Conservation (phyloP, 2,888 invertebrate species). For the Micoletzkya japonica region DNA sequence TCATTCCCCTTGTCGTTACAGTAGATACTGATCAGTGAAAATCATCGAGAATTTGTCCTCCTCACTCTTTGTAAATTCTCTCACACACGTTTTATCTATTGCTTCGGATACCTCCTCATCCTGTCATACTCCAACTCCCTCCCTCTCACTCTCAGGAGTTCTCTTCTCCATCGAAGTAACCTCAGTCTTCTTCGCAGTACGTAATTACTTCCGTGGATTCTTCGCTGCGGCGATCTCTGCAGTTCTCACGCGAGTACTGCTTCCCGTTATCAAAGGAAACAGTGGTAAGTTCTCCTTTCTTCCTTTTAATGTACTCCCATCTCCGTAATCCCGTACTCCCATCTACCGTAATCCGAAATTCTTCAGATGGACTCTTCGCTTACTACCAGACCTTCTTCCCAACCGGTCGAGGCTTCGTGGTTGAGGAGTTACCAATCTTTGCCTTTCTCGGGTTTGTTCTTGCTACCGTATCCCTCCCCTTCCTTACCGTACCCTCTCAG, state of each 20-base stretch:
- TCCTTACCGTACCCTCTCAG: constrained; percentile 35
- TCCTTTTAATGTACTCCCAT: background rate
- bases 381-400: constrained; percentile 20
- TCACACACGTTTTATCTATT: too few species aligned
- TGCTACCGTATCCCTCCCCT: background rate
- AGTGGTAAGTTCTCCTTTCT: background rate
- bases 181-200: constrained; percentile 22
- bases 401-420: background rate
- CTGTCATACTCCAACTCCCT: background rate
- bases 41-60: too few species aligned
- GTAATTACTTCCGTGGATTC: constrained; percentile 24
- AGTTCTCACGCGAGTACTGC: constrained; percentile 6
- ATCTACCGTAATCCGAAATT: background rate
- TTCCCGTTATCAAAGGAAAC: background rate
- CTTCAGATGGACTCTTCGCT: constrained; percentile 5
- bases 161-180: constrained; percentile 27
- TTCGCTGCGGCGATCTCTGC: constrained; percentile 16
- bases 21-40: background rate
- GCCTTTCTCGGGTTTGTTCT: constrained; percentile 11
- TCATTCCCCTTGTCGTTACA: background rate
- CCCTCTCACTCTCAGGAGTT: constrained; percentile 1
- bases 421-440: constrained; percentile 17
- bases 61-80: too few species aligned
- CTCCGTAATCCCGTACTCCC: too few species aligned
- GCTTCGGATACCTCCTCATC: too few species aligned